Base-by-base conservation (phyloP, 1,140 invertebrate genomes). In the Contarinia nasturtii region DNA sequence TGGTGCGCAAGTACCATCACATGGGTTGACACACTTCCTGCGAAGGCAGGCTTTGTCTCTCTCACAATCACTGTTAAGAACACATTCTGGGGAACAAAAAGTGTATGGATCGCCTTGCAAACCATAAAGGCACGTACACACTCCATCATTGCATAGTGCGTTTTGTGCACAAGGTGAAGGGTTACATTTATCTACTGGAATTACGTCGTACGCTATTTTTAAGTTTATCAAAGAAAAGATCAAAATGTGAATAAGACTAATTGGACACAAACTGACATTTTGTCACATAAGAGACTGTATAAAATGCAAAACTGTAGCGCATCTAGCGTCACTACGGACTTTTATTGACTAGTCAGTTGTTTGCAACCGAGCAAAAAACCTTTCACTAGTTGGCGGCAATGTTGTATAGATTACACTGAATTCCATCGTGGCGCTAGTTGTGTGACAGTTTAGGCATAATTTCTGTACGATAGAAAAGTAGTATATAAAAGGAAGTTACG, bases 101-200 rank as follows among this genome's bases (percentile, higher is more conserved):
- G 75, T 73, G 54, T 83, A 86, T n/a, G 84, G 83, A 65, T 88
- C 83, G 36, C 85, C 85, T 50, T 80, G 82, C 56, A 84, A 87
- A 56, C 82, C 82, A 0, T 77, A 67, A 52, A 82, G 64, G 54
- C 84, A 88, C 2, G 73, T 68, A 58, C 84, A 88, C 22, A 81
- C 78, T n/a, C 83, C 84, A 66, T 83, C 80, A 56, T 77, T 79
- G 55, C 85, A 89, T 17, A 76, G 48, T 15, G 83, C 76, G 60
- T 87, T 87, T 2, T 80, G 71, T 36, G 84, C 84, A 59, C 84
- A 88, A 10, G 85, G 85, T 17, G 82, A 84, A 12, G 81, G 82
- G 53, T 77, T 74, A 58, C 85, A 89, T 17, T 52, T 11, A 65
- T 57, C 56, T 68, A 73, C 58, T 70, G 68, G 8, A 51, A 50